Conservation (phyloP, 2,797 vertebrate genomes). For the Oreortyx pictus region DNA sequence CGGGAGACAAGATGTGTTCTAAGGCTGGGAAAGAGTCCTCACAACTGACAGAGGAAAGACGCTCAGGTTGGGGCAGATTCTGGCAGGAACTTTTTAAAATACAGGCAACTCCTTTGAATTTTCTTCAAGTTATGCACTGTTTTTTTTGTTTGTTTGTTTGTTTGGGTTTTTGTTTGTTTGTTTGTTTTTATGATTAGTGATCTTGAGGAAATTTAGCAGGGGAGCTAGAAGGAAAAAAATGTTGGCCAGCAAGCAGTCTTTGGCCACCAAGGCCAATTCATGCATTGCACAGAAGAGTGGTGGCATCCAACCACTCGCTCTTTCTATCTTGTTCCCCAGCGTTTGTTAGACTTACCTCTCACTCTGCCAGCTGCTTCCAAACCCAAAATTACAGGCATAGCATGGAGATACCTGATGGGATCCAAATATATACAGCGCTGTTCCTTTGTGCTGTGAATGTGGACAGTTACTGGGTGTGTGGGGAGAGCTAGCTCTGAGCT, state of each 20-base stretch:
- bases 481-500: background rate
- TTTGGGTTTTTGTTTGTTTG: background rate
- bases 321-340: background rate
- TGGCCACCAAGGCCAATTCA: background rate
- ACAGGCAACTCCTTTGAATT: constrained; percentile 5
- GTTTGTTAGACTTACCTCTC: background rate
- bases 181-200: background rate
- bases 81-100: background rate
- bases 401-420: background rate
- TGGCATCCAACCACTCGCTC: background rate
- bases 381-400: background rate
- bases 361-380: background rate
- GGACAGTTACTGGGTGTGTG: background rate
- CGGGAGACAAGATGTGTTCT: background rate
- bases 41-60: background rate
- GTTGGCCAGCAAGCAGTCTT: background rate
- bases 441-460: rapidly evolving
- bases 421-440: background rate
- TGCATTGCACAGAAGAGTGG: background rate
- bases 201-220: background rate
- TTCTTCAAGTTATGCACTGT: background rate
- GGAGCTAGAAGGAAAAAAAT: background rate
- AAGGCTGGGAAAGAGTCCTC: background rate
- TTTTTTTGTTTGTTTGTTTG: background rate
- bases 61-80: background rate